Percentiles rank a stretch among this genome's conserved stretches.
Evolutionary conservation across 2,888 invertebrate genomes (phyloP).

Genomic region (Polylopha cassiicola): DNA sequence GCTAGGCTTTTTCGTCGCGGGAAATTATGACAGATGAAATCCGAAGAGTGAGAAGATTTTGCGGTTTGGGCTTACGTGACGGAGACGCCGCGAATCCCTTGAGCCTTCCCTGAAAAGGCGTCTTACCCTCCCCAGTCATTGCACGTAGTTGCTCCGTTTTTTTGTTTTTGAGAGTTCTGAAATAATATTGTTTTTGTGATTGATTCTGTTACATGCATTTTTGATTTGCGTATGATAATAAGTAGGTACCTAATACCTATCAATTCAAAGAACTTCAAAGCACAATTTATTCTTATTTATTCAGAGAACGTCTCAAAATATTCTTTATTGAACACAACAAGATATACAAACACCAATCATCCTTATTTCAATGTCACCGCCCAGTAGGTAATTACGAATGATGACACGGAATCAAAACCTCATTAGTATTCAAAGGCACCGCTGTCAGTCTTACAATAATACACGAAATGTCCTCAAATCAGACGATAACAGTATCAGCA

Average conservation of each 20-base stretch:
- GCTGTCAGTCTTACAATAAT: slow-evolving; percentile 22
- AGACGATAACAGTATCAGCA: slow-evolving; percentile 50
- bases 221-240: too few relatives aligned
- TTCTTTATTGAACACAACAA: too few relatives aligned
- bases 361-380: slow-evolving; percentile 3
- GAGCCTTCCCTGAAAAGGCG: slow-evolving; percentile 49
- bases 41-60: slow-evolving; percentile 54
- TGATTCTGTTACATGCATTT: too few relatives aligned
- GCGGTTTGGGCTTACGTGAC: slow-evolving; percentile 51
- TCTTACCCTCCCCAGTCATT: slow-evolving; percentile 25
- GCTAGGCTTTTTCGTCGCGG: slow-evolving; percentile 38
- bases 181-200: slow-evolving; percentile 20
- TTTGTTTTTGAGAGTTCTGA: slow-evolving; percentile 21
- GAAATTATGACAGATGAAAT: slow-evolving; percentile 66
- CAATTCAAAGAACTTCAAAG: too few relatives aligned
- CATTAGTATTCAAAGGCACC: slow-evolving; percentile 16
- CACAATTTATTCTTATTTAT: too few relatives aligned
- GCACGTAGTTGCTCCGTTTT: slow-evolving; percentile 34
- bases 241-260: too few relatives aligned
- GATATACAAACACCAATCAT: too few relatives aligned
- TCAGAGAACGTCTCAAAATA: too few relatives aligned
- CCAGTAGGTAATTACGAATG: too few relatives aligned
- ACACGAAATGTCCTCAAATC: slow-evolving; percentile 18
- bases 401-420: slow-evolving; percentile 4
- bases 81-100: slow-evolving; percentile 53